phyloP scores from a whole-genome alignment of 30 jellyfish, hydroid and myxozoan genomes.

The Cassiopea xamachana region DNA sequence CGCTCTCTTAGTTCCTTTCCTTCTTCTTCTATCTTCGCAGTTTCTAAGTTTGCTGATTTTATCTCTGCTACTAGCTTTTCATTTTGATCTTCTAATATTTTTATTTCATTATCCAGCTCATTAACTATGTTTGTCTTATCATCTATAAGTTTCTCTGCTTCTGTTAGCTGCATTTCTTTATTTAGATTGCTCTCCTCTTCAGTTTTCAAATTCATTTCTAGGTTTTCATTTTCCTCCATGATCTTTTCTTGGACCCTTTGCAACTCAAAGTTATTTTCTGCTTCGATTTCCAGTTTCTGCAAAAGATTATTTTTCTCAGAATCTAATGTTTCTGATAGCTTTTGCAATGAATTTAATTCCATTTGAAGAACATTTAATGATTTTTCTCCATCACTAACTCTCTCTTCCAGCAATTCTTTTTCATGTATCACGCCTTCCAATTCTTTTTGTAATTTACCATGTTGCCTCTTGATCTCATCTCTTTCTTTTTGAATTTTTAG shows the following conservation, averaged over 20 bases:
- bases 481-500: slow-evolving; percentile 12
- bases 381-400: background rate
- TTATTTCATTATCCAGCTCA: background rate
- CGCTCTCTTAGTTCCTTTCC: background rate
- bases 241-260: background rate
- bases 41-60: background rate
- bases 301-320: slow-evolving; percentile 8
- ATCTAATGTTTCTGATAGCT: slow-evolving; percentile 6
- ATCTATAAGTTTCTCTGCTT: slow-evolving; percentile 18
- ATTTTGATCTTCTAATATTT: background rate
- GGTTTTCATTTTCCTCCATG: background rate
- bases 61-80: background rate
- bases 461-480: background rate
- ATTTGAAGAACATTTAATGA: background rate
- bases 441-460: background rate
- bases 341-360: slow-evolving; percentile 4
- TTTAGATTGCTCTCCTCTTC: background rate
- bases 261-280: background rate
- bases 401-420: background rate
- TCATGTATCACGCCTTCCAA: background rate
- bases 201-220: background rate
- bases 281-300: background rate
- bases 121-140: background rate
- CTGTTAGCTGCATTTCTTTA: slow-evolving; percentile 22
- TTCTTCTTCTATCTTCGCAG: slow-evolving; percentile 3